Conservation (phyloP, 2,113 vertebrate genomes). For the Epinephelus cyanopodus region DNA sequence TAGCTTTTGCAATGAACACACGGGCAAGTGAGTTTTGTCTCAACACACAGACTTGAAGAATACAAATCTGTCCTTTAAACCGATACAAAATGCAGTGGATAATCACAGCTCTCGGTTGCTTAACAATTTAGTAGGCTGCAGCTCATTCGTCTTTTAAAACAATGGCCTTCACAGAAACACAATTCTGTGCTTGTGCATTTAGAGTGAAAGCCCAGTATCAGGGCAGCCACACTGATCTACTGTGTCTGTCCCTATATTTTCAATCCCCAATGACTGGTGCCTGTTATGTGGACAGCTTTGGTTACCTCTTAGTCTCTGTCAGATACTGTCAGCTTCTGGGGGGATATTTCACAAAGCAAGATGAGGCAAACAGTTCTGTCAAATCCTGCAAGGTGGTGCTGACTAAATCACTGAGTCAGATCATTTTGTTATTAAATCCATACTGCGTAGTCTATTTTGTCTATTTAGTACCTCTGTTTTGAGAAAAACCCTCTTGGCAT, state of each 20-base stretch:
- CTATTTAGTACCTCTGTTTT: not conserved
- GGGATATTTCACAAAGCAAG: not conserved
- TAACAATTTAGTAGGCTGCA: not conserved
- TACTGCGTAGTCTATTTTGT: not conserved
- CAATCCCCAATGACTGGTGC: not conserved
- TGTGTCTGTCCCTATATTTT: not conserved
- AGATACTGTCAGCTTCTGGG: not conserved
- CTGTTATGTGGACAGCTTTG: not conserved
- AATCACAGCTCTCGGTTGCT: not conserved
- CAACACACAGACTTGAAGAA: not conserved
- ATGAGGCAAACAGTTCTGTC: not conserved
- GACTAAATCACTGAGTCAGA: not conserved
- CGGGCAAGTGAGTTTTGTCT: not conserved
- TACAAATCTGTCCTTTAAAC: not conserved
- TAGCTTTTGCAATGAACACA: not conserved
- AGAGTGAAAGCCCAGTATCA: not conserved
- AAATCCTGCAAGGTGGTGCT: not conserved
- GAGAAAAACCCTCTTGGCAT: not conserved
- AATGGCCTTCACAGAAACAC: not conserved
- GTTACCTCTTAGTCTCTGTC: not conserved
- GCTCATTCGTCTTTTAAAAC: not conserved
- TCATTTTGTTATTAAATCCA: not conserved
- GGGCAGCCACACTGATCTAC: not conserved
- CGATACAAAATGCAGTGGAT: not conserved
- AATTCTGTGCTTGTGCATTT: slow-evolving; percentile 4